phyloP scores from a whole-genome alignment of 1,140 invertebrate species.

The Trachymyrmex cornetzi region DNA sequence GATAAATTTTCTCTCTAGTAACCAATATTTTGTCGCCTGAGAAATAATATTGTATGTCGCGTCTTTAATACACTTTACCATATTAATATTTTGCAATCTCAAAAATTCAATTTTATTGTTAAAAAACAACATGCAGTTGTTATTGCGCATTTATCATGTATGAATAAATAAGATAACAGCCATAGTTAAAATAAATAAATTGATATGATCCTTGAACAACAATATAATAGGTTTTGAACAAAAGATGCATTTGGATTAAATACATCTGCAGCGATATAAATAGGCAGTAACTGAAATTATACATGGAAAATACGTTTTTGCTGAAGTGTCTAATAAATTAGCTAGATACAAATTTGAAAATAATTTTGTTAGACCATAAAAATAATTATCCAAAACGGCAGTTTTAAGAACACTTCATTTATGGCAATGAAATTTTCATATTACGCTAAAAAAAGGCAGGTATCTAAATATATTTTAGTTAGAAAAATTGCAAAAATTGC shows the following conservation, averaged over 20 bases:
- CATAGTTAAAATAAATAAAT: background rate
- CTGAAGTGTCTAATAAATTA: no score
- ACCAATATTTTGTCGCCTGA: slow-evolving; percentile 26
- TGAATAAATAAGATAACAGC: slow-evolving; percentile 9
- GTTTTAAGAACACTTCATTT: no score
- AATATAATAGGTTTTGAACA: background rate
- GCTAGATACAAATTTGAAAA: no score
- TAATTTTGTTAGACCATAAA: no score
- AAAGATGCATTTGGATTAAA: background rate
- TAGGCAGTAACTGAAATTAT: no score
- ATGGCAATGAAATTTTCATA: no score
- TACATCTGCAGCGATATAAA: background rate
- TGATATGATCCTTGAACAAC: background rate
- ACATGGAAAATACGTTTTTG: no score
- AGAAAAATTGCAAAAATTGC: no score
- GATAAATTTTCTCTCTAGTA: slow-evolving; percentile 45
- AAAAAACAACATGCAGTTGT: background rate
- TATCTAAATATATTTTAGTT: no score
- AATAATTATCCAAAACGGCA: no score
- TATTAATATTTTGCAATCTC: background rate
- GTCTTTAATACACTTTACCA: background rate
- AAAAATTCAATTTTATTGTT: background rate
- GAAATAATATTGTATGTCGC: background rate
- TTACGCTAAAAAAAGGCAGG: no score
- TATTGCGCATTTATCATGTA: background rate